A percentile compares a stretch with the other conserved stretches of the same genome.
These are phyloP conservation scores for Thomomys bottae DNA, from an alignment of 2,113 vertebrate genomes.

Conservation along the genomic window DNA sequence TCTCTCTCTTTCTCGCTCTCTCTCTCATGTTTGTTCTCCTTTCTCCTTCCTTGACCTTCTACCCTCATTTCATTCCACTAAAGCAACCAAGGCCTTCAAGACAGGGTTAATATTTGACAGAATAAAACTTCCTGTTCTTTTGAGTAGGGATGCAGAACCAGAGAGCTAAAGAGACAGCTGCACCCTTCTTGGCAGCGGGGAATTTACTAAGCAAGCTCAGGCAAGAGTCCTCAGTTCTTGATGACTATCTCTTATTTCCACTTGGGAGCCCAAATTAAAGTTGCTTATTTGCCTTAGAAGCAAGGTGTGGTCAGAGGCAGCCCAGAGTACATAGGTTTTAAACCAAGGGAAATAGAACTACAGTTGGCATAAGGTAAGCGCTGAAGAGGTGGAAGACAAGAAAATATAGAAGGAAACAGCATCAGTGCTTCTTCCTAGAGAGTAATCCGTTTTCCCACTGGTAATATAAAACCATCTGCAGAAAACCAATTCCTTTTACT, in stretches of 20 bases:
- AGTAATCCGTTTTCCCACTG: background rate
- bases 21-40: background rate
- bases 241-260: slow-evolving; percentile 71
- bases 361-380: background rate
- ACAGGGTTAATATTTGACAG: slow-evolving; percentile 55
- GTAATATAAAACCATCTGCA: background rate
- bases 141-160: background rate
- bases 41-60: slow-evolving; percentile 39
- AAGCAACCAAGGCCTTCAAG: background rate
- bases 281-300: slow-evolving; percentile 59
- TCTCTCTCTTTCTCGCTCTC: background rate
- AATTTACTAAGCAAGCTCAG: slow-evolving; percentile 71
- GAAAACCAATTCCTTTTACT: slow-evolving; percentile 59
- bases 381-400: background rate
- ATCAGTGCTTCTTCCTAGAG: background rate
- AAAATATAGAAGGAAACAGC: background rate
- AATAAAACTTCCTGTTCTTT: slow-evolving; percentile 43
- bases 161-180: slow-evolving; percentile 28
- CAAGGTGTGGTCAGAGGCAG: slow-evolving; percentile 27
- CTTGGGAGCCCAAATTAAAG: slow-evolving; percentile 65
- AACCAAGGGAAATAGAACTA: background rate
- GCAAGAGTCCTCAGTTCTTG: slow-evolving; percentile 62
- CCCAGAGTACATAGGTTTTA: background rate
- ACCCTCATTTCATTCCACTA: background rate
- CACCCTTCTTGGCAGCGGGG: background rate